These are phyloP conservation scores for Drosophila fungiperda DNA, from an alignment of 2,888 invertebrate genomes.

Conservation along the genomic window DNA sequence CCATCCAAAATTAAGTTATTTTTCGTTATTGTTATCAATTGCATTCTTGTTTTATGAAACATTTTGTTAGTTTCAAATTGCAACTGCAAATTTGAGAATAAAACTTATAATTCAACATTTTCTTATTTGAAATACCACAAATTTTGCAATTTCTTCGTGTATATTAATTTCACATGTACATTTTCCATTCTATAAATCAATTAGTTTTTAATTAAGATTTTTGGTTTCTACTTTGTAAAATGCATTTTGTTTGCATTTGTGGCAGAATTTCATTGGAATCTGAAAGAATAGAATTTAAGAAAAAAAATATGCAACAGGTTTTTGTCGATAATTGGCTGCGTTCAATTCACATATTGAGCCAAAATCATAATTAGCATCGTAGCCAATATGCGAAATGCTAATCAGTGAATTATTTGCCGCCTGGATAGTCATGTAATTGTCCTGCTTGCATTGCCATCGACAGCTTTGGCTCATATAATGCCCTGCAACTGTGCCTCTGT, in stretches of 20 bases:
- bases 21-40: not conserved
- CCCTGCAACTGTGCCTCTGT: conserved; percentile 22
- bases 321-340: not conserved
- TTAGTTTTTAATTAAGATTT: not conserved
- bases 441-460: conserved; percentile 16
- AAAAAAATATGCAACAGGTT: not conserved
- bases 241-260: not conserved
- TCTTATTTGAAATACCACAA: not conserved
- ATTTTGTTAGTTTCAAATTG: not conserved
- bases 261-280: not conserved
- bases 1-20: accelerated
- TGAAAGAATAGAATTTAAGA: not conserved
- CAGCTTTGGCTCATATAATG: conserved; percentile 41
- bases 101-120: not conserved
- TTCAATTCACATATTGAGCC: not conserved
- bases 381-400: conserved; percentile 11
- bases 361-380: not conserved
- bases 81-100: not conserved
- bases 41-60: not conserved
- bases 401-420: conserved; percentile 44
- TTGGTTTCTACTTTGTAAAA: not conserved
- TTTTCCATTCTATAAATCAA: not conserved
- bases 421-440: conserved; percentile 6
- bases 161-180: not conserved
- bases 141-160: not conserved